Conservation (phyloP, 2,797 vertebrate species). For the Philypnodon macrostomus region DNA sequence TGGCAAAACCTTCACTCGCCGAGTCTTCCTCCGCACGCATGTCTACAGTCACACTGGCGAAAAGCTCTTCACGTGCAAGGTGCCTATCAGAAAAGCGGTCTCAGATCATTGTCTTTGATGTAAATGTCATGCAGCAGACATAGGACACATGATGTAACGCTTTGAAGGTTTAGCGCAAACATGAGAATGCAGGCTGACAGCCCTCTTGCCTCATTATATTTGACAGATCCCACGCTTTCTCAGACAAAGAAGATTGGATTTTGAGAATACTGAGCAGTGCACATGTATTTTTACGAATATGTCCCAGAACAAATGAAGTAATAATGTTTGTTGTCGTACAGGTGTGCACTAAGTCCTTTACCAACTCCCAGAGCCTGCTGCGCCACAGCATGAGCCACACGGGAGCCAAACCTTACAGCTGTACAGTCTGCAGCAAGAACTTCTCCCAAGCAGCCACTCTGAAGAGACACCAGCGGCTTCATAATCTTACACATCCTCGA, state of each 20-base stretch:
- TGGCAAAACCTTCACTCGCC: slow-evolving; percentile 87
- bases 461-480: slow-evolving; percentile 84
- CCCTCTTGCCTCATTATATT: slow-evolving; percentile 39
- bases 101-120: slow-evolving; percentile 34
- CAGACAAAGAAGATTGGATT: slow-evolving; percentile 15
- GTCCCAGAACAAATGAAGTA: slow-evolving; percentile 11
- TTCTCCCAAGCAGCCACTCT: slow-evolving; percentile 80
- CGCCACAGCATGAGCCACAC: slow-evolving; percentile 90
- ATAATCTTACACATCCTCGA: slow-evolving; percentile 53
- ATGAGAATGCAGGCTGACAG: slow-evolving; percentile 11
- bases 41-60: slow-evolving; percentile 90
- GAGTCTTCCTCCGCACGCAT: slow-evolving; percentile 88
- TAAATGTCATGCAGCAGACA: slow-evolving; percentile 31
- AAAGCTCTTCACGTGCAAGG: slow-evolving; percentile 86
- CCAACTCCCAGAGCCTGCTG: slow-evolving; percentile 86
- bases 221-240: slow-evolving; percentile 30
- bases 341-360: slow-evolving; percentile 86
- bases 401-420: slow-evolving; percentile 80
- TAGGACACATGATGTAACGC: slow-evolving; percentile 42
- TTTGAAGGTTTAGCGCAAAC: slow-evolving; percentile 38
- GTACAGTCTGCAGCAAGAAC: slow-evolving; percentile 82
- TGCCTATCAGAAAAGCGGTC: slow-evolving; percentile 37
- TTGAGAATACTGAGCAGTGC: slow-evolving; percentile 6
- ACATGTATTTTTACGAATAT: slow-evolving; percentile 2
- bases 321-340: slow-evolving; percentile 40